These are phyloP conservation scores for Nemopilema nomurai DNA, from an alignment of 30 jellyfish, hydroid and myxozoan species.

Conservation along the genomic window DNA sequence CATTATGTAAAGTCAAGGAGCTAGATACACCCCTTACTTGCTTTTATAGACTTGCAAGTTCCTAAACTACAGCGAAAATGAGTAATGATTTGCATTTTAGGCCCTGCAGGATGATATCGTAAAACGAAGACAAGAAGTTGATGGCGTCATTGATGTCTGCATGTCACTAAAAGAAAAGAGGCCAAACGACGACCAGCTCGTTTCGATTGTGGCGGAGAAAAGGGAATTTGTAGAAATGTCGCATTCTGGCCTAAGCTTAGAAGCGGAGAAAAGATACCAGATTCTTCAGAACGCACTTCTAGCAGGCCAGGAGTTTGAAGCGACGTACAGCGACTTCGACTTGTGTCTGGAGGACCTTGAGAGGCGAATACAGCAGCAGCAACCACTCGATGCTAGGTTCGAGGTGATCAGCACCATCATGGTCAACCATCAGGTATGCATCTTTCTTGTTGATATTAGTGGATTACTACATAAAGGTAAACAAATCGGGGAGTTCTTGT, in stretches of 20 bases:
- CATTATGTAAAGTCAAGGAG: too few relatives aligned
- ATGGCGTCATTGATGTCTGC: constrained; percentile 52
- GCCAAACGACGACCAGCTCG: constrained; percentile 41
- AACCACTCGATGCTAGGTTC: constrained; percentile 77
- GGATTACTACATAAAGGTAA: too few relatives aligned
- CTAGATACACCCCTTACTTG: too few relatives aligned
- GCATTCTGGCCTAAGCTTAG: constrained; percentile 38
- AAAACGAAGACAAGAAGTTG: constrained; percentile 61
- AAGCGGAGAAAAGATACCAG: constrained; percentile 72
- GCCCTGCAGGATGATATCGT: constrained; percentile 79
- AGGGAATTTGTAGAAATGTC: constrained; percentile 41
- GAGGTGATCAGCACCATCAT: constrained; percentile 55
- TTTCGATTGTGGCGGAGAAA: constrained; percentile 52
- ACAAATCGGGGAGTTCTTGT: too few relatives aligned
- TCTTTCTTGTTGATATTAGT: neutral
- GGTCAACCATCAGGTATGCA: constrained; percentile 82
- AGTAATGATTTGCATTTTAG: constrained; percentile 15
- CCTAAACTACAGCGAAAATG: neutral
- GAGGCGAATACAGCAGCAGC: constrained; percentile 58
- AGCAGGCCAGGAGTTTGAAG: constrained; percentile 81
- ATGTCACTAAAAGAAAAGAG: constrained; percentile 63
- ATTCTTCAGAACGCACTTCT: constrained; percentile 72
- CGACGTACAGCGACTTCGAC: constrained; percentile 55
- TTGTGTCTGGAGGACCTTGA: constrained; percentile 69
- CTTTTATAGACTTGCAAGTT: too few relatives aligned